Evolutionary conservation across 1,140 invertebrate genomes (phyloP), one percentile per base, ranked within the genome.

Genomic region (Drosophila ohnishii): DNA sequence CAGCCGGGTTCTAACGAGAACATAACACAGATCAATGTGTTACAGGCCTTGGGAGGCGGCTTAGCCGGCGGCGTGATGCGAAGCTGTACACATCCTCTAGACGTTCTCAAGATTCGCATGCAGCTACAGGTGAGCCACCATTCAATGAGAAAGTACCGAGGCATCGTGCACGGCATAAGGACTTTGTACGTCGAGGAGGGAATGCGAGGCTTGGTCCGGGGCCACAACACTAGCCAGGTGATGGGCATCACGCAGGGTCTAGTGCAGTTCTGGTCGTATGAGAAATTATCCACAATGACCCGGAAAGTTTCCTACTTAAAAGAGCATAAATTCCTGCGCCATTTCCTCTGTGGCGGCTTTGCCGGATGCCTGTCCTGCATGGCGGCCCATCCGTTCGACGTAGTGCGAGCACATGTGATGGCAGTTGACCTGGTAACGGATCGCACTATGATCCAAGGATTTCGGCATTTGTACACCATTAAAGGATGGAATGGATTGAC

Each of bases 151-250:
- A 55, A 55, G 34, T 55, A 55, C 19, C 51, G 14, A 4, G 51
- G 51, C 13, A 14, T 55, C 14, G 7, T 55, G 8, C 13, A 37
- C 9, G 51, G 51, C 2, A 3, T 55, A 0, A 55, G 8, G 5
- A 37, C 5, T 34, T 0, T 55, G 19, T 55, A 55, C 51, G 5
- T 10, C 8, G 51, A 55, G 8, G 51, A 37, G 13, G 51, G 51
- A 37, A 11, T 25, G 34, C 19, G 19, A 37, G 13, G 51, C 13
- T 25, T 55, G 8, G 2, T 13, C 13, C 19, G 13, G 13, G 51
- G 51, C 2, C 51, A 55, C 51, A 55, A 55, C 19, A 25, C 8
- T 8, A 55, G 51, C 34, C 51, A 55, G 51, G 34, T 37, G 34
- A 55, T 55, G 51, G 35, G 51, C 8, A 14, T 55, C 19, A 37